These are phyloP conservation scores for Heterochromis multidens DNA, from an alignment of 2,113 vertebrate species.

Conservation along the genomic window DNA sequence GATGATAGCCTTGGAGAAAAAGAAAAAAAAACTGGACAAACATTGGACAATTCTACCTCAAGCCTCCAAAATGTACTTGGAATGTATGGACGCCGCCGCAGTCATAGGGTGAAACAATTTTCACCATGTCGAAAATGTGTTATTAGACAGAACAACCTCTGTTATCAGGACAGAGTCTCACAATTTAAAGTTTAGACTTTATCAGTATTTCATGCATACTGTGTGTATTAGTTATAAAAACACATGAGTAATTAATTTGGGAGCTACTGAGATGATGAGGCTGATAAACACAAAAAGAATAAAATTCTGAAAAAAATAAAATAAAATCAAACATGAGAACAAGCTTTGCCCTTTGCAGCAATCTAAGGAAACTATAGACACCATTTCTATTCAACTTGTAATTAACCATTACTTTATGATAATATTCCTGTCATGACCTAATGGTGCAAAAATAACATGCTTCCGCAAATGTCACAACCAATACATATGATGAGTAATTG, in stretches of 20 bases:
- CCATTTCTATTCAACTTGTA: slow-evolving; percentile 11
- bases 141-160: not conserved
- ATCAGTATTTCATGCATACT: not conserved
- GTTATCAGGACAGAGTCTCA: not conserved
- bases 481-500: slow-evolving; percentile 58
- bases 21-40: slow-evolving; percentile 2
- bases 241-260: not conserved
- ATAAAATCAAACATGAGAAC: not conserved
- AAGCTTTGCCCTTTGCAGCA: not conserved
- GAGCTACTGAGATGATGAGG: not conserved
- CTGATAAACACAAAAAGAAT: not conserved
- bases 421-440: slow-evolving; percentile 55
- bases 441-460: slow-evolving; percentile 63
- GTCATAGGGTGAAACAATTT: not conserved
- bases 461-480: slow-evolving; percentile 58
- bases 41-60: not conserved
- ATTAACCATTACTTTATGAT: slow-evolving; percentile 49
- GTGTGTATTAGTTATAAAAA: not conserved
- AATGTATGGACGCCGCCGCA: not conserved
- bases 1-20: slow-evolving; percentile 19
- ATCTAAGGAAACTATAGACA: not conserved
- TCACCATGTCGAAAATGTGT: not conserved
- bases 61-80: not conserved
- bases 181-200: not conserved
- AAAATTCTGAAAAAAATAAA: not conserved